Base-by-base conservation (phyloP, 1,140 invertebrate genomes). In the Brachionus paranguensis region DNA sequence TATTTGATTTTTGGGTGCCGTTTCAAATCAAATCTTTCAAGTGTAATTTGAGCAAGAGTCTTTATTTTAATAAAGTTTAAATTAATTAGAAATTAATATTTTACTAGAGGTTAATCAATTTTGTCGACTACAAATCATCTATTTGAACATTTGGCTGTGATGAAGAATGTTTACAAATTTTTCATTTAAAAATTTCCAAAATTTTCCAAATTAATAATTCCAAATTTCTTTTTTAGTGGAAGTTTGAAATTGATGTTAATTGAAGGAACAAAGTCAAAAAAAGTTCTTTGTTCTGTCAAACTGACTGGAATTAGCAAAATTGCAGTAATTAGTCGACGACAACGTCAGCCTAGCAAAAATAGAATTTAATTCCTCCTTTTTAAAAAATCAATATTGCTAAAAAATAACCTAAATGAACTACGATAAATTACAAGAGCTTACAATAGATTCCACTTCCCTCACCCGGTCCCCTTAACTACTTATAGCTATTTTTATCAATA, bases 271-370 rank as follows among this genome's bases (percentile, higher is more conserved):
- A 68, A 68, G 33, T 33, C n/a, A 33, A 33, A 68, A 68, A 68
- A 68, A 68, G 65, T 68, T 68, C 65, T 68, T 68, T 68, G 27
- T 68, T 68, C 27, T 68, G 65, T 68, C 65, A 68, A 68, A 68
- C 27, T 68, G 33, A 68, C 65, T 29, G 41, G n/a, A 68, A 68
- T 68, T 65, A 65, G 60, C 60, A 33, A 68, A 68, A 68, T 68
- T 68, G 65, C 65, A 68, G 65, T 68, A 68, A 68, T 68, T 68
- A 68, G 65, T 41, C 33, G 65, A 68, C 65, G 29, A 68, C 65
- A 68, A 68, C 65, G 65, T 33, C 33, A 41, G 33, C 65, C 27
- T 33, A 33, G 27, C 10, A 68, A 68, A 68, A 29, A 68, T 33
- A 33, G 33, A 68, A 33, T 29, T 68, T 27, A 68, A 33, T 68